Evolutionary conservation across 2,797 vertebrate species (phyloP), one percentile per base, ranked within the genome.

Genomic region (Acanthurus tractus): DNA sequence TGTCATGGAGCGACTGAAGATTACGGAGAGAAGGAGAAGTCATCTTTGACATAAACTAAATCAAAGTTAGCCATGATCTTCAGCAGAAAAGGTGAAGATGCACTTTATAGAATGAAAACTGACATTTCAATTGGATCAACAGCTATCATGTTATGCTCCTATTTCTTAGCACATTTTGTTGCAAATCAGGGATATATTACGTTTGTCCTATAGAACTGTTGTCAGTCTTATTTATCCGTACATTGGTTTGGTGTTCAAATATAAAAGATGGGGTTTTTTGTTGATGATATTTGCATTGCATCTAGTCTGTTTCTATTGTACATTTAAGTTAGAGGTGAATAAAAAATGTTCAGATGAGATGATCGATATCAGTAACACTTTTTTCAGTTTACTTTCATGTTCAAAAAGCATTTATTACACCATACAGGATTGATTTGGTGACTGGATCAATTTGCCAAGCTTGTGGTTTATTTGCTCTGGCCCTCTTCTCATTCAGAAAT

Each of bases 1-100:
- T 78, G 82, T 63, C 83, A 75, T 3, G 9, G 57, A 80, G 63
- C 44, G 6, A 76, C 71, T 75, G 71, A 79, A 76, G 83, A 86
- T 76, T 80, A 61, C 68, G 61, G 63, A 72, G 68, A 20, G 68
- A 20, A 76, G 45, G 71, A 58, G 36, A 67, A 66, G 48, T 61
- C 58, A 59, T 76, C 50, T 76, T 46, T 70, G 67, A 80, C 69
- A 77, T 29, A 69, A 69, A 15, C 64, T 79, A 58, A 84, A 78
- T 82, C 58, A 76, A 79, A 84, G 64, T 78, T 59, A 20, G 23
- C 18, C 4, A 2, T 63, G 44, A 72, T 69, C 46, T 25, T 29
- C 54, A 18, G 66, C 49, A 54, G 38, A 57, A 54, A 6, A 40
- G 57, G 29, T 70, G 22, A 50, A 75, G 38, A 74, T 46, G n/a